Conservation (phyloP, 1,140 invertebrate genomes). For the Drosophila suzukii region DNA sequence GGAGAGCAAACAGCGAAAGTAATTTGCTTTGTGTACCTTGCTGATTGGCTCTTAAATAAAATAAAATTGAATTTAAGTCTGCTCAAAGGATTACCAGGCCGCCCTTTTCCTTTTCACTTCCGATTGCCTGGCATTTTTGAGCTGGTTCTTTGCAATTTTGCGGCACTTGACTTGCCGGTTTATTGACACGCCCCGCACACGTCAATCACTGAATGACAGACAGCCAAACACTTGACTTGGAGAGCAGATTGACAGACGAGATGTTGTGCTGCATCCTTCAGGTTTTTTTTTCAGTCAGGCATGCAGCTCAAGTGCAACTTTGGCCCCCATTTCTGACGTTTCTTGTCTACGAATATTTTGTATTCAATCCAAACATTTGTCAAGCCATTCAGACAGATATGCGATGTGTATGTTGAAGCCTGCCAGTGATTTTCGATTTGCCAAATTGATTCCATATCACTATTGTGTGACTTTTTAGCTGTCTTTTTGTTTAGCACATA, state of each 20-base stretch:
- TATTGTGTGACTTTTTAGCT: constrained; percentile 1
- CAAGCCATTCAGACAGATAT: constrained; percentile 48
- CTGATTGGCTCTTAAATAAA: neutral
- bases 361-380: constrained; percentile 59
- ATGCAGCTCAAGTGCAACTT: constrained; percentile 36
- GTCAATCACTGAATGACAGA: constrained; percentile 54
- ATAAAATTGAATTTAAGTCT: constrained; percentile 15
- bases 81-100: neutral
- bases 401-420: constrained; percentile 11
- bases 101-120: neutral
- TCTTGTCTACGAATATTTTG: constrained; percentile 27
- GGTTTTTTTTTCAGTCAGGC: constrained; percentile 23
- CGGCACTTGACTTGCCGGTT: constrained; percentile 49
- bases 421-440: constrained; percentile 41
- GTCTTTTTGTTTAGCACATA: constrained; percentile 27
- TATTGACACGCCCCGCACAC: constrained; percentile 54
- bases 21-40: no score
- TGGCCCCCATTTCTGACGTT: neutral
- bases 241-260: constrained; percentile 40
- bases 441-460: constrained; percentile 46
- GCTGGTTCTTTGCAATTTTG: constrained; percentile 43
- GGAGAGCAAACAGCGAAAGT: no score
- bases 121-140: constrained; percentile 43
- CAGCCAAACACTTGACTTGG: constrained; percentile 48
- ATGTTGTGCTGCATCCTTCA: constrained; percentile 25